Evolutionary conservation across 2,113 vertebrate species (phyloP).

Genomic region (Rhodinocichla rosea): DNA sequence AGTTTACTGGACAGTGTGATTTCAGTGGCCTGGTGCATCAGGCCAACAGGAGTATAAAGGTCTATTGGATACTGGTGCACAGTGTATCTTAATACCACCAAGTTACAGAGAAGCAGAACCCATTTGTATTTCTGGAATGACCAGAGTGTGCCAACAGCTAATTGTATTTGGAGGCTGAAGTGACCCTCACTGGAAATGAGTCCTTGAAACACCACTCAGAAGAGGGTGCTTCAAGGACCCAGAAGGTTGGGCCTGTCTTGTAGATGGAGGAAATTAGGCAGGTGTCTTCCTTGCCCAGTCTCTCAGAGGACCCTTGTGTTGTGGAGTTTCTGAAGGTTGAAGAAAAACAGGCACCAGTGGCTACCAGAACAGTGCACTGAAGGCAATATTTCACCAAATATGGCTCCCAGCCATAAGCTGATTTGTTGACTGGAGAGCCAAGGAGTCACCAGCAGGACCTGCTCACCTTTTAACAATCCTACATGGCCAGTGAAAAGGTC

Average conservation of each 20-base stretch:
- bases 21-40: background rate
- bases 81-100: background rate
- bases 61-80: background rate
- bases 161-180: background rate
- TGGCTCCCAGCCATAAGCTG: background rate
- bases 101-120: background rate
- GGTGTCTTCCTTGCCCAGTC: background rate
- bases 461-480: background rate
- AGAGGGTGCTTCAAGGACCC: background rate
- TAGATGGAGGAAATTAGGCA: background rate
- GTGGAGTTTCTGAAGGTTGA: background rate
- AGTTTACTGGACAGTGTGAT: background rate
- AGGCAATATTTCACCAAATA: rapidly evolving
- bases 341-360: rapidly evolving
- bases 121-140: background rate
- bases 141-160: rapidly evolving
- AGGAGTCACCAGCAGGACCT: background rate
- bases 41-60: background rate
- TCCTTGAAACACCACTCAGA: background rate
- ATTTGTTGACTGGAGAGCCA: background rate
- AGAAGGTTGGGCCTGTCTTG: background rate
- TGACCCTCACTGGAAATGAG: background rate
- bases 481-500: background rate
- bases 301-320: background rate
- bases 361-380: rapidly evolving